Evolutionary conservation across 2,797 vertebrate genomes (phyloP).

Genomic region (Parauchenoglanis punctatus): DNA sequence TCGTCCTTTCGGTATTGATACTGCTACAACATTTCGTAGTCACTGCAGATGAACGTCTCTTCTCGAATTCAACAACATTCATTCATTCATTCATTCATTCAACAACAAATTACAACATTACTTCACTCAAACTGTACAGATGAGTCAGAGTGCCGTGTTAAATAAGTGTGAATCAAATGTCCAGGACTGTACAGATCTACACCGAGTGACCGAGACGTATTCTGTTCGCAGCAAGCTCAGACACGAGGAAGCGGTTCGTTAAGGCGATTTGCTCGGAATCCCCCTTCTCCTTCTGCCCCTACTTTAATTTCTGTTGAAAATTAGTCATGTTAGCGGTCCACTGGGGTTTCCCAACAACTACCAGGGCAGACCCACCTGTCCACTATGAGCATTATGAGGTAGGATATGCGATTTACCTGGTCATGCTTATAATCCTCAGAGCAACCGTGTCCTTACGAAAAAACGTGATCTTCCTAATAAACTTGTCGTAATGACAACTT

Average conservation of each 20-base stretch:
- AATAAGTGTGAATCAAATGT: background rate
- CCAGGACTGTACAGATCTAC: background rate
- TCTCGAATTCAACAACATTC: background rate
- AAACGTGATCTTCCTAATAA: background rate
- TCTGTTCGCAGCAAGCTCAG: background rate
- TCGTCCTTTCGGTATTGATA: background rate
- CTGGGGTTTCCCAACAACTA: constrained; percentile 35
- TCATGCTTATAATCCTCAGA: too few species aligned
- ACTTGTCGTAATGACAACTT: background rate
- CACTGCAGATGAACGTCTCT: too few species aligned
- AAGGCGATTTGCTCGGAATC: constrained; percentile 1
- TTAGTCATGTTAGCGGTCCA: background rate
- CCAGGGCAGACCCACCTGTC: constrained; percentile 8
- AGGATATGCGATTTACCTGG: background rate
- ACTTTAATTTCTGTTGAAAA: background rate
- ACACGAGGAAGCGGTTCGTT: background rate
- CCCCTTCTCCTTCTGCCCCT: background rate
- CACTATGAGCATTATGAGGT: background rate
- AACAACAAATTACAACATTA: background rate
- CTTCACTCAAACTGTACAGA: background rate
- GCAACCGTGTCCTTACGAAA: background rate
- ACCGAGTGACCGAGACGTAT: background rate
- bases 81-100: too few species aligned
- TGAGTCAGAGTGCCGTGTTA: background rate
- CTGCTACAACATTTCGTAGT: background rate